These are phyloP conservation scores for Eleginops maclovinus DNA, from an alignment of 2,113 vertebrate genomes.

Conservation along the genomic window DNA sequence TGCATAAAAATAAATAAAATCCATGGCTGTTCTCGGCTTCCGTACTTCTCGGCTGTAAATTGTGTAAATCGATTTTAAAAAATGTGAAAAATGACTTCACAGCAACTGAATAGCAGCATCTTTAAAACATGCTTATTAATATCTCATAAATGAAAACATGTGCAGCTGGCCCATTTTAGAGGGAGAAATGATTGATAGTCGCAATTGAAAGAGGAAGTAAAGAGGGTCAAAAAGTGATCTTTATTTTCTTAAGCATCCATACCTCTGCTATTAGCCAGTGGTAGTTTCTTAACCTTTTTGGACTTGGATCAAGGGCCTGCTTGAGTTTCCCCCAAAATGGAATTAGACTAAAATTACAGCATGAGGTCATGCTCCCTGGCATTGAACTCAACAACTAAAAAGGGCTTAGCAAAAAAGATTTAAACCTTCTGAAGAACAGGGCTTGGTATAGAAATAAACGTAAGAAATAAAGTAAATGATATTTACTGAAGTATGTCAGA, in stretches of 20 bases:
- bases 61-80: not conserved
- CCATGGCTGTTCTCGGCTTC: too few relatives aligned
- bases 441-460: constrained; percentile 75
- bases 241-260: constrained; percentile 76
- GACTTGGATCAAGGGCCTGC: constrained; percentile 69
- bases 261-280: constrained; percentile 74
- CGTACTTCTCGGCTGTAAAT: too few relatives aligned
- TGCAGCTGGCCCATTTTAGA: constrained; percentile 49
- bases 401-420: constrained; percentile 39
- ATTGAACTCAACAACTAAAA: constrained; percentile 66
- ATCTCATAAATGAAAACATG: constrained; percentile 73
- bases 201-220: constrained; percentile 78
- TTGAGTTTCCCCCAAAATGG: constrained; percentile 60
- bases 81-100: constrained; percentile 3
- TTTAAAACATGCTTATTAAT: constrained; percentile 35
- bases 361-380: constrained; percentile 78
- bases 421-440: constrained; percentile 70
- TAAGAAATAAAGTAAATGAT: constrained; percentile 76
- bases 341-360: constrained; percentile 79
- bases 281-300: constrained; percentile 74
- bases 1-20: too few relatives aligned
- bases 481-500: constrained; percentile 72
- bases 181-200: constrained; percentile 70
- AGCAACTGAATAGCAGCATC: constrained; percentile 26
- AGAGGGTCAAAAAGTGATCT: constrained; percentile 73